Evolutionary conservation across 2,113 vertebrate species (phyloP), one percentile per base, ranked within the genome.

Genomic region (Anoplopoma fimbria): DNA sequence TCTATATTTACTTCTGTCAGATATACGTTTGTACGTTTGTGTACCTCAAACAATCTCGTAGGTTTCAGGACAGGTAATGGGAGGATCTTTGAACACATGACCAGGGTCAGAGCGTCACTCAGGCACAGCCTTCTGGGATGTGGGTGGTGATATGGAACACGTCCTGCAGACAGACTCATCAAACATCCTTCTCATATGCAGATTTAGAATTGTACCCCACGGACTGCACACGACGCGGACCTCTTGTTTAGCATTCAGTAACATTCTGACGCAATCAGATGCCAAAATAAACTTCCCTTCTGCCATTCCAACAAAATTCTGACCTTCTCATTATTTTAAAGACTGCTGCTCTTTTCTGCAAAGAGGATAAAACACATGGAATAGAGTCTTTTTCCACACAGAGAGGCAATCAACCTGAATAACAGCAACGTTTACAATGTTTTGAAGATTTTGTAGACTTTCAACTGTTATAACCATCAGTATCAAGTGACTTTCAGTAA

Each of bases 401-500:
- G 65, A n/a, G 60, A 34, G 69, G 69, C 84, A 85, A 83, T 87
- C 87, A 86, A 49, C 79, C 72, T 77, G 75, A 86, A 90, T 90
- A 89, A 89, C 88, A 90, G 69, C 88, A 83, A 69, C 70, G 76
- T 91, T 93, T 93, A 91, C 82, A 74, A 73, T 90, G 89, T 88
- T 89, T 91, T 69, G 83, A 83, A 72, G 85, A 83, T 88, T 90
- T 91, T 91, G 82, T 87, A 82, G 92, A 90, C 89, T 84, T 88
- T 82, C 80, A 61, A 51, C 36, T 87, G 25, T 86, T 88, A 79
- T 88, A 90, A 87, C 67, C 78, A 78, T 73, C 74, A 76, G 79
- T 75, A 79, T 88, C 86, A 91, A 91, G 83, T 90, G 83, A 86
- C 76, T 87, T 86, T 88, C 81, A 33, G 83, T 85, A 84, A 89